Conservation (phyloP, 1,140 invertebrate species). For the Metaphire vulgaris region DNA sequence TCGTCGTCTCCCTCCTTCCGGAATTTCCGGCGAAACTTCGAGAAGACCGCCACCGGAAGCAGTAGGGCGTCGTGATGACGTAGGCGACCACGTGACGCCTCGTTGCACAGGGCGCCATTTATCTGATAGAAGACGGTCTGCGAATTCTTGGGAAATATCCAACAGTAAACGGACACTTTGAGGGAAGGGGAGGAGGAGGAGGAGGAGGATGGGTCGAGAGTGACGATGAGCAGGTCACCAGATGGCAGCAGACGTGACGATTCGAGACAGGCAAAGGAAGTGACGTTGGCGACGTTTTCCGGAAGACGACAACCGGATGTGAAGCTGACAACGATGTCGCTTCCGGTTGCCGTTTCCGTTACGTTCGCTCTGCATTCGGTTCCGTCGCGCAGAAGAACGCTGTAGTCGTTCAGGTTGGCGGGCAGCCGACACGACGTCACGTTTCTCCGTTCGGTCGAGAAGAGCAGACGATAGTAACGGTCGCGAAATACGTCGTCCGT, state of each 20-base stretch:
- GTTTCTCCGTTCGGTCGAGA: neutral
- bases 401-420: neutral
- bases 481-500: neutral
- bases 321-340: neutral
- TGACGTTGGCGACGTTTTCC: neutral
- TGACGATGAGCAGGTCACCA: conserved; percentile 14
- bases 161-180: neutral
- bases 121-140: neutral
- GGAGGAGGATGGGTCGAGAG: neutral
- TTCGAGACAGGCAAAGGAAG: conserved; percentile 12
- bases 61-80: neutral
- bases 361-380: neutral
- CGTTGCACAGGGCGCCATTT: neutral
- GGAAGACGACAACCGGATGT: neutral
- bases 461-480: conserved; percentile 8
- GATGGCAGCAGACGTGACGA: conserved; percentile 22
- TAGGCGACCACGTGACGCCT: neutral
- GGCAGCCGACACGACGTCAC: conserved; percentile 5
- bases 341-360: neutral
- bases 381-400: neutral
- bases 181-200: neutral
- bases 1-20: neutral
- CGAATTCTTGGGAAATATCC: neutral
- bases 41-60: neutral
- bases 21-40: neutral